Conservation (phyloP, 2,797 vertebrate genomes). For the Ctenopoma multispine region DNA sequence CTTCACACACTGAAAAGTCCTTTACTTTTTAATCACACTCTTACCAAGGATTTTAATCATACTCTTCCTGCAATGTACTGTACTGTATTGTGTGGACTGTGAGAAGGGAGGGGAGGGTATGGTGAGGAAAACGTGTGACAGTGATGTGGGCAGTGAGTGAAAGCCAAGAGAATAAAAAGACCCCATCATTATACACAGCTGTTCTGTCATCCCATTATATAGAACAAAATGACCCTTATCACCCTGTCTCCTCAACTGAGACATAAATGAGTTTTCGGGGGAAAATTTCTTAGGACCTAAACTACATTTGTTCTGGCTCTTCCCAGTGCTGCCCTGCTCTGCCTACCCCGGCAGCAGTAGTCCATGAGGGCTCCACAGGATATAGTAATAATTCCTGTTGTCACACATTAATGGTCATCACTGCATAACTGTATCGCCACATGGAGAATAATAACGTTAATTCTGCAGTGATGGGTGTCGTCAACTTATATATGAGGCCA, state of each 20-base stretch:
- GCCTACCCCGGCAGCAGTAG: conserved; percentile 46
- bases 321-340: conserved; percentile 29
- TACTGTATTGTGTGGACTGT: conserved; percentile 12
- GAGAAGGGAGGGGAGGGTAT: background rate
- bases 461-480: conserved; percentile 40
- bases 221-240: conserved; percentile 72
- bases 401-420: conserved; percentile 64
- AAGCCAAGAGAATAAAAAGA: conserved; percentile 68
- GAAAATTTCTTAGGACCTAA: conserved; percentile 66
- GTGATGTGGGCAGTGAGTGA: conserved; percentile 67
- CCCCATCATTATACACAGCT: conserved; percentile 61
- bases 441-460: conserved; percentile 60
- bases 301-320: conserved; percentile 69
- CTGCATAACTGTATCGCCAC: conserved; percentile 42
- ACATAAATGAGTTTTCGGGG: conserved; percentile 72
- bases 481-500: conserved; percentile 56
- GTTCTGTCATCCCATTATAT: conserved; percentile 64
- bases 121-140: conserved; percentile 28
- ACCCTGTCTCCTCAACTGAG: conserved; percentile 50
- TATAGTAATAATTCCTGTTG: conserved; percentile 61
- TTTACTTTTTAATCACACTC: conserved; percentile 66
- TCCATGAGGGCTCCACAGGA: conserved; percentile 32
- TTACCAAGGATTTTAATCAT: conserved; percentile 60
- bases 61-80: conserved; percentile 16
- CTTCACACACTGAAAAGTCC: conserved; percentile 41